These are phyloP conservation scores for Pristionchus japonicus DNA, from an alignment of 2,888 invertebrate species.

Conservation along the genomic window DNA sequence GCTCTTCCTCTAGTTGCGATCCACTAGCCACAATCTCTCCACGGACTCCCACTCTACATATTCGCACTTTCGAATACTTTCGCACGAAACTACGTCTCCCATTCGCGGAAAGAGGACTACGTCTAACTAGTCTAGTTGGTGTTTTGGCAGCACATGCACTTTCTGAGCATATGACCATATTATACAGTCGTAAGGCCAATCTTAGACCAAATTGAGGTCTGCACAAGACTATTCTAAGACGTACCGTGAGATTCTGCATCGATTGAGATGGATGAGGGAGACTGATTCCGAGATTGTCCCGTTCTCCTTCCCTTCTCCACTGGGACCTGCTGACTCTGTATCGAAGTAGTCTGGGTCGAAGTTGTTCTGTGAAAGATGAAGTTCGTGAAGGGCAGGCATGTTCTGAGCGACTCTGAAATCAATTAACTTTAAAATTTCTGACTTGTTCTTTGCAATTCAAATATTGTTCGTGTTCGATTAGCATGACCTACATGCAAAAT, in stretches of 20 bases:
- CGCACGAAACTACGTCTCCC: not conserved
- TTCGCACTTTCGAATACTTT: not conserved
- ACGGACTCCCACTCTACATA: not conserved
- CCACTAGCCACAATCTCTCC: not conserved
- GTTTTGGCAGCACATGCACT: not conserved
- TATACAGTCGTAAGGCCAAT: too few relatives aligned
- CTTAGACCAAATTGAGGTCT: not conserved
- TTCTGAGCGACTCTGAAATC: conserved; percentile 40
- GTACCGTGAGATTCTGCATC: conserved; percentile 46
- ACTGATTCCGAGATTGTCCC: conserved; percentile 42
- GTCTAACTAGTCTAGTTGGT: not conserved
- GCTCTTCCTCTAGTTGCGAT: not conserved
- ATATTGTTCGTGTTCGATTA: too few relatives aligned
- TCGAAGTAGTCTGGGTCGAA: conserved; percentile 52
- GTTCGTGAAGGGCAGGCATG: conserved; percentile 60
- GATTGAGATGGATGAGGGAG: conserved; percentile 41
- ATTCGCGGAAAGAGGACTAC: not conserved
- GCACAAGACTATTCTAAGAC: not conserved
- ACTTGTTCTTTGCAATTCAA: not conserved
- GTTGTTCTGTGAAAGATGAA: conserved; percentile 63
- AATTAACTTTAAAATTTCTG: not conserved
- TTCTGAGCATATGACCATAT: too few relatives aligned
- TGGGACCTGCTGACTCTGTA: not conserved
- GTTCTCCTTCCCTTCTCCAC: conserved; percentile 46
- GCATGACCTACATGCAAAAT: not conserved